A percentile compares a stretch with the other conserved stretches of the same genome.
These are phyloP conservation scores for Drosophila kanapiae DNA, from an alignment of 1,140 invertebrate genomes.

Conservation along the genomic window DNA sequence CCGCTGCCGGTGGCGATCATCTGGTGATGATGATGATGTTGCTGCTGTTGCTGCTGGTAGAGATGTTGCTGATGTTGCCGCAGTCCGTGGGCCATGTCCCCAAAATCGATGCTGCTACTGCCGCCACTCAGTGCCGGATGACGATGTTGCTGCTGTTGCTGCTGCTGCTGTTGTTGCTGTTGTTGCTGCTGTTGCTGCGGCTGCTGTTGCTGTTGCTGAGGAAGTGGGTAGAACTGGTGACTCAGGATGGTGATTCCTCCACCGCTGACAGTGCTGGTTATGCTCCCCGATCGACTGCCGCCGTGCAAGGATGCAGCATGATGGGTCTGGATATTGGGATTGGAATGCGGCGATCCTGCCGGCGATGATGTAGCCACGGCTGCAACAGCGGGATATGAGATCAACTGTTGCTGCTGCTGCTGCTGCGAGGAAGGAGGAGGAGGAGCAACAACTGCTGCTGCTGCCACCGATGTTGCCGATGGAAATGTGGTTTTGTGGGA, in stretches of 20 bases:
- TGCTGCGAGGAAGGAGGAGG: neutral
- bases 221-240: conserved; percentile 48
- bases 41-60: conserved; percentile 56
- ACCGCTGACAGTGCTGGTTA: conserved; percentile 72
- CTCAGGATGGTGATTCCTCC: conserved; percentile 55
- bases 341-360: conserved; percentile 60
- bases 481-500: conserved; percentile 72
- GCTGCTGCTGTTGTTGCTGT: conserved; percentile 37
- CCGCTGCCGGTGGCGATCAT: conserved; percentile 55
- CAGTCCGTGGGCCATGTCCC: conserved; percentile 83
- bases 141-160: conserved; percentile 49
- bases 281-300: conserved; percentile 79
- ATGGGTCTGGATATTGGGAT: conserved; percentile 39
- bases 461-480: conserved; percentile 35
- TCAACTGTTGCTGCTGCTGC: conserved; percentile 80
- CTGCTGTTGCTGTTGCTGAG: conserved; percentile 42
- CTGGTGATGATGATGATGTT: conserved; percentile 56
- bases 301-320: conserved; percentile 62
- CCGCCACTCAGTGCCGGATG: conserved; percentile 66
- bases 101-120: conserved; percentile 75
- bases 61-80: conserved; percentile 81
- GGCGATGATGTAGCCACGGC: conserved; percentile 35
- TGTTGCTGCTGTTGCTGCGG: conserved; percentile 29
- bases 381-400: conserved; percentile 84
- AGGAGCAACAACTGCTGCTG: conserved; percentile 5